Percentiles rank a stretch among this genome's conserved stretches.
These are phyloP conservation scores for Drosophila pseudoananassae DNA, from an alignment of 1,140 invertebrate species.

Conservation along the genomic window DNA sequence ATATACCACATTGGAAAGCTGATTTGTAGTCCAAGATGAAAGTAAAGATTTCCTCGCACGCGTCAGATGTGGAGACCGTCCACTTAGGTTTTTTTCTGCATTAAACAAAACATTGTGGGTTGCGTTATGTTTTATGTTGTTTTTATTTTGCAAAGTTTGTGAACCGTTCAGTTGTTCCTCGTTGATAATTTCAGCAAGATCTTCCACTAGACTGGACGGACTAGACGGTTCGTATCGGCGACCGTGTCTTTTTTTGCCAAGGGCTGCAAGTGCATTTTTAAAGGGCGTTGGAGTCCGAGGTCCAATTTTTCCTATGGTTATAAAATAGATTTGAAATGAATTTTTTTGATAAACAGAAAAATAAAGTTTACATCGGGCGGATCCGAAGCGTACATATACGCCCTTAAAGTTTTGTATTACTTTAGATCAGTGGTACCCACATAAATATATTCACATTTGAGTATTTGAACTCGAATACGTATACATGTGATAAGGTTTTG, in stretches of 20 bases:
- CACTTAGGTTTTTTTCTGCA: constrained; percentile 15
- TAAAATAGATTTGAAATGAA: neutral
- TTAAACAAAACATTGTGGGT: neutral
- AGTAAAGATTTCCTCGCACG: constrained; percentile 82
- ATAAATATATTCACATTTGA: too few relatives aligned
- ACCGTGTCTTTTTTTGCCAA: constrained; percentile 91
- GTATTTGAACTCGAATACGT: too few relatives aligned
- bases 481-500: too few relatives aligned
- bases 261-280: constrained; percentile 94
- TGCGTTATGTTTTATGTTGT: constrained; percentile 69
- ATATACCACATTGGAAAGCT: constrained; percentile 24
- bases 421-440: too few relatives aligned
- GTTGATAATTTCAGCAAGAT: constrained; percentile 94
- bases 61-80: constrained; percentile 82
- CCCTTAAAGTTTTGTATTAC: too few relatives aligned
- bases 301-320: constrained; percentile 51
- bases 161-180: constrained; percentile 85
- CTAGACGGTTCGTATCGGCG: constrained; percentile 87
- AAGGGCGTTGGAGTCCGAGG: constrained; percentile 96
- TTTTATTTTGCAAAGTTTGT: constrained; percentile 27
- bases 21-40: constrained; percentile 78
- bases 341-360: neutral
- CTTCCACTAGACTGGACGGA: constrained; percentile 92
- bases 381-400: too few relatives aligned
- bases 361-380: too few relatives aligned